These are phyloP conservation scores for Hystrix cristata DNA, from an alignment of 2,113 vertebrate genomes.

Conservation along the genomic window DNA sequence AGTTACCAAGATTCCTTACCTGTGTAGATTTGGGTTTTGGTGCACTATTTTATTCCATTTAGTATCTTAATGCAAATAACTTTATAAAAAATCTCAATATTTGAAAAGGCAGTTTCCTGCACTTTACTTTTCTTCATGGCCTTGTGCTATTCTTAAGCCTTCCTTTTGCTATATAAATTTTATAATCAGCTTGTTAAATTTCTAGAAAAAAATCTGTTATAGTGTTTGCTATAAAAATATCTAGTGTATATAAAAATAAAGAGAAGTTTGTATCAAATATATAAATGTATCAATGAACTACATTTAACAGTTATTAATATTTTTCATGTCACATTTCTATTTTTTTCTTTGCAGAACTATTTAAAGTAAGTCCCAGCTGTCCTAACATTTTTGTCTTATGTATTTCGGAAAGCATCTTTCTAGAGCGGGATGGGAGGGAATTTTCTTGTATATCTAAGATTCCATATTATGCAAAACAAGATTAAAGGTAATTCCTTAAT, in stretches of 20 bases:
- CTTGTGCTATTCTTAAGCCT: not conserved
- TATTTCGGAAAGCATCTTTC: not conserved
- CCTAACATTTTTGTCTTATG: not conserved
- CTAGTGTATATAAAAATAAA: not conserved
- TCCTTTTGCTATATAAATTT: not conserved
- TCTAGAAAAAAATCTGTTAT: not conserved
- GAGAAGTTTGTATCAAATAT: not conserved
- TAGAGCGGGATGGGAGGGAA: not conserved
- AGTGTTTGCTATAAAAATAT: not conserved
- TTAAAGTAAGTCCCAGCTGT: not conserved
- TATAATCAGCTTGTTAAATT: not conserved
- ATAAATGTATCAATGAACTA: not conserved
- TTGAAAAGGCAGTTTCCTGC: not conserved
- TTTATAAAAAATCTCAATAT: not conserved
- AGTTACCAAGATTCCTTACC: not conserved
- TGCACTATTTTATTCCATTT: not conserved
- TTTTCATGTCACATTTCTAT: not conserved
- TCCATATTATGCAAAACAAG: not conserved
- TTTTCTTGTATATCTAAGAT: not conserved
- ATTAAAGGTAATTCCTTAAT: not conserved
- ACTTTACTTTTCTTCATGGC: not conserved
- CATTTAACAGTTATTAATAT: not conserved
- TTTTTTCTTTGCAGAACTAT: not conserved
- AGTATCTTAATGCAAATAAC: slow-evolving; percentile 42
- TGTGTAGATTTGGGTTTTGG: not conserved